Percentiles rank a stretch among this genome's conserved stretches.
These are phyloP conservation scores for Muscidifurax raptorellus DNA, from an alignment of 1,140 invertebrate species.

Conservation along the genomic window DNA sequence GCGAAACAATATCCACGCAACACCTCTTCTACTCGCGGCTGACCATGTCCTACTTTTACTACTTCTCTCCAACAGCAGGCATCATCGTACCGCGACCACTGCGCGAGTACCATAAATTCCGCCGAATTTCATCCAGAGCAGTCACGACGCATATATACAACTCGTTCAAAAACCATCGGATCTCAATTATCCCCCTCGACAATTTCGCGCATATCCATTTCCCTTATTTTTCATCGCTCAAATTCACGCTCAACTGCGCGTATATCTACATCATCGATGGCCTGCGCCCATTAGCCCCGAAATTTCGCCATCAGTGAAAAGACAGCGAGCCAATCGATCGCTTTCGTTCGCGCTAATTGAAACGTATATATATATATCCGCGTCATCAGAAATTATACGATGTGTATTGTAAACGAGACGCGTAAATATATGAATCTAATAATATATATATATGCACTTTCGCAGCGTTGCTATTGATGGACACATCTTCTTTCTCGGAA, in stretches of 20 bases:
- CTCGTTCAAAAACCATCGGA: neutral
- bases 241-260: too few relatives aligned
- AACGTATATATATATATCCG: neutral
- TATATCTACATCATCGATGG: neutral
- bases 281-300: neutral
- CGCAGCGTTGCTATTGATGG: too few relatives aligned
- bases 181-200: neutral
- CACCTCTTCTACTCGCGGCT: neutral
- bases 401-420: too few relatives aligned
- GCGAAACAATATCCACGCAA: too few relatives aligned
- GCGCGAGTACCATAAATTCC: neutral
- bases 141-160: too few relatives aligned
- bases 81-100: too few relatives aligned
- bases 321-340: neutral
- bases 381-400: too few relatives aligned
- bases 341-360: neutral
- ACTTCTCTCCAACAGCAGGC: neutral
- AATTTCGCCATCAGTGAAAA: neutral
- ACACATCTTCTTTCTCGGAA: neutral
- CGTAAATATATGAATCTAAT: neutral
- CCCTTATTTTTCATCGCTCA: neutral
- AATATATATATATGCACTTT: too few relatives aligned
- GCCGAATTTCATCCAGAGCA: neutral
- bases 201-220: neutral
- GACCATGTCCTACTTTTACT: neutral